Percentiles rank a stretch among this genome's conserved stretches.
These are phyloP conservation scores for Eupsilia transversa DNA, from an alignment of 2,888 invertebrate genomes.

Conservation along the genomic window DNA sequence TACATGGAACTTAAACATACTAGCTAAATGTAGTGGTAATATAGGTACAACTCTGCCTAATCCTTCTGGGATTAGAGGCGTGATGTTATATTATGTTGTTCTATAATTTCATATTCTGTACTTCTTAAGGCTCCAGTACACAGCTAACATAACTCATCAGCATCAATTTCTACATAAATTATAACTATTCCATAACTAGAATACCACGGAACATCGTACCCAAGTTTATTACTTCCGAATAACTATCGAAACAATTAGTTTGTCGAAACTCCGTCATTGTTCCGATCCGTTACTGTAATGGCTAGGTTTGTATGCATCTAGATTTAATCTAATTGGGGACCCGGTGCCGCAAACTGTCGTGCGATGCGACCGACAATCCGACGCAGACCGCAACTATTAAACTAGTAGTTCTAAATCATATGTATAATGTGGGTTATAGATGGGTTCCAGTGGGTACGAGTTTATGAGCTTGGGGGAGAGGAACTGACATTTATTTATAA, in stretches of 20 bases:
- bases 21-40: no score
- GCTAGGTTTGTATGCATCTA: conserved; percentile 60
- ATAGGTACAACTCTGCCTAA: no score
- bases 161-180: background rate
- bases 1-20: no score
- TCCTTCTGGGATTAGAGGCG: no score
- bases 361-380: conserved; percentile 65
- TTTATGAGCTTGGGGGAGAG: conserved; percentile 15
- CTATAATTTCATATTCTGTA: background rate
- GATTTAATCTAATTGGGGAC: conserved; percentile 63
- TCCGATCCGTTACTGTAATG: conserved; percentile 53
- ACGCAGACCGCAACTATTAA: conserved; percentile 62
- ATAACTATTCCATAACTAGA: conserved; percentile 9
- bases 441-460: conserved; percentile 13
- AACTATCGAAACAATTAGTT: conserved; percentile 64
- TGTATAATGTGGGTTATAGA: conserved; percentile 48
- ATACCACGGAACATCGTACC: conserved; percentile 28
- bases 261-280: conserved; percentile 61
- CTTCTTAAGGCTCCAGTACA: background rate
- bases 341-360: conserved; percentile 60
- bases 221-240: conserved; percentile 64
- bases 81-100: background rate
- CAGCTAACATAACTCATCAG: background rate
- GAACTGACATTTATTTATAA: no score
- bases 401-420: conserved; percentile 57